phyloP scores from a whole-genome alignment of 1,140 invertebrate genomes.

The Mamestra configurata region DNA sequence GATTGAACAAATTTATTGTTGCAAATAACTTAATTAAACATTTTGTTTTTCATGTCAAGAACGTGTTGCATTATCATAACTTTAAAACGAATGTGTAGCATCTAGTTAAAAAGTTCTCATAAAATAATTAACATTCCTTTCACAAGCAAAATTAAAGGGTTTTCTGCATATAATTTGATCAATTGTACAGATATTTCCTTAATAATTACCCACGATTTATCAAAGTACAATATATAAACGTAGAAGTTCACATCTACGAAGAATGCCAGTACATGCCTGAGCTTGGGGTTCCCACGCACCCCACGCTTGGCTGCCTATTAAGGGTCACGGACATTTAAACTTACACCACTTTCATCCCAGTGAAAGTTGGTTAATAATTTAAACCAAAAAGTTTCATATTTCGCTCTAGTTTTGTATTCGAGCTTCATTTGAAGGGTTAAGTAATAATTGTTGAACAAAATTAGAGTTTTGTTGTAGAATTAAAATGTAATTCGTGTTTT shows the following conservation, averaged over 20 bases:
- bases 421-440: slow-evolving; percentile 43
- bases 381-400: slow-evolving; percentile 43
- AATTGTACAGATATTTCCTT: slow-evolving; percentile 16
- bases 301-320: neutral
- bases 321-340: slow-evolving; percentile 28
- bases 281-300: slow-evolving; percentile 24
- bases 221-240: neutral
- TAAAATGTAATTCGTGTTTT: slow-evolving; percentile 31
- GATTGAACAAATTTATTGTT: slow-evolving; percentile 7
- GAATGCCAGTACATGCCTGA: neutral
- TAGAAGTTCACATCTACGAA: neutral
- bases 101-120: neutral
- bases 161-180: slow-evolving; percentile 16
- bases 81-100: neutral
- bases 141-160: neutral
- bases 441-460: slow-evolving; percentile 30
- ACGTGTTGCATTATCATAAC: too few species aligned
- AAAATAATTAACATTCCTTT: neutral
- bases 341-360: slow-evolving; percentile 28
- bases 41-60: neutral
- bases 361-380: slow-evolving; percentile 55
- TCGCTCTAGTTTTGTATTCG: slow-evolving; percentile 18
- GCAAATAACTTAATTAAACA: neutral
- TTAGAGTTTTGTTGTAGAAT: slow-evolving; percentile 5
- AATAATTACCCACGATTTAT: slow-evolving; percentile 25